Base-by-base conservation (phyloP, 2,888 invertebrate species). In the Anoplius nigerrimus region DNA sequence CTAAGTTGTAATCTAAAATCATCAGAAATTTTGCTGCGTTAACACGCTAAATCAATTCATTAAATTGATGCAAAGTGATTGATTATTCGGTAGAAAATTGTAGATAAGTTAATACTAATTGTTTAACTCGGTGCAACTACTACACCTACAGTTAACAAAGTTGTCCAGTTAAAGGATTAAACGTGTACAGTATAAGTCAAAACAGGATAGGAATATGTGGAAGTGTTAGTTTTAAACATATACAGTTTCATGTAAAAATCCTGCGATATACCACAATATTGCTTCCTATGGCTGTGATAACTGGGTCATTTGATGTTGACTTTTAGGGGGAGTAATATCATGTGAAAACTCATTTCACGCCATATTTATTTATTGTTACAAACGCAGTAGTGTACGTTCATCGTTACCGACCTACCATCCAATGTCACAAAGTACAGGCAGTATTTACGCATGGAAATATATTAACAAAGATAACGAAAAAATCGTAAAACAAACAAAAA, bases 201-300 rank as follows among this genome's bases (percentile, higher is more conserved):
- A 34, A 34, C 34, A 34, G 34, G 34, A 34, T 34, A 34, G 34
- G 11, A 34, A 34, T 70, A 34, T 34, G 34, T 34, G 34, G 34
- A 34, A 34, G 34, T 34, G 34, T 34, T 34, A 34, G 34, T 34
- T 34, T 6, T 34, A 34, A 34, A 34, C 34, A 34, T 34, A 34
- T 34, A 34, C 34, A 34, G 34, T 34, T 34, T 34, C 34, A 34
- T 34, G 11, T 72, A 70, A 69, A 72, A 79, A 72, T 58, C 46
- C 71, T 72, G 72, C 43, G 62, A 75, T 76, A 67, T 76, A 81
- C 64, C 80, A 84, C 82, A 84, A 84, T 86, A 86, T 87, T 88
- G 87, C 87, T 88, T 88, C 86, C 86, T 83, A 81, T 87, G 88
- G 86, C 87, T 88, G 87, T 88, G 88, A 87, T 86, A 82, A 76